A percentile compares a stretch with the other conserved stretches of the same genome.
phyloP scores from a whole-genome alignment of 1,140 invertebrate species.

The Diorhabda sublineata region DNA sequence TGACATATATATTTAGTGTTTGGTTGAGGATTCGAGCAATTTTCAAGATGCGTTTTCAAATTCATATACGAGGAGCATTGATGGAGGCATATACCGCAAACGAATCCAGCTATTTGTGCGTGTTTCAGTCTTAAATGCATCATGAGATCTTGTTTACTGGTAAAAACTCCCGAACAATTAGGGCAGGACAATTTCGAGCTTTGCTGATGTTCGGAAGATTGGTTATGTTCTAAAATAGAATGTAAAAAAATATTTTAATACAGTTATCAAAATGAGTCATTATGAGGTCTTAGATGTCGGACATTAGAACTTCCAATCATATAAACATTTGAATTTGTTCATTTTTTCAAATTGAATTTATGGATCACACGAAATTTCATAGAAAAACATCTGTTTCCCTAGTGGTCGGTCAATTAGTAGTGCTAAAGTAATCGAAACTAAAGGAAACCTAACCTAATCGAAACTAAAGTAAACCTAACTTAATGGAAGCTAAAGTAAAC shows the following conservation, averaged over 20 bases:
- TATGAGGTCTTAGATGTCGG: too few relatives aligned
- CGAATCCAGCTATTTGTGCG: slow-evolving; percentile 53
- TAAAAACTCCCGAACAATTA: slow-evolving; percentile 38
- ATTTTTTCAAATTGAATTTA: too few relatives aligned
- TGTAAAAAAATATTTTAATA: background rate
- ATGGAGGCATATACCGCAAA: slow-evolving; percentile 57
- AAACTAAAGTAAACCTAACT: too few relatives aligned
- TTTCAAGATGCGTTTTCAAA: slow-evolving; percentile 52
- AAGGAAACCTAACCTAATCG: too few relatives aligned
- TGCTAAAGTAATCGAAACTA: too few relatives aligned
- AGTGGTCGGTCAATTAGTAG: too few relatives aligned
- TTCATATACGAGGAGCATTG: slow-evolving; percentile 52
- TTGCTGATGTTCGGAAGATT: slow-evolving; percentile 47
- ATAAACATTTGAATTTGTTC: too few relatives aligned
- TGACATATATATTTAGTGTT: slow-evolving; percentile 48
- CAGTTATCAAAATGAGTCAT: too few relatives aligned
- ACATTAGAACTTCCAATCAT: too few relatives aligned
- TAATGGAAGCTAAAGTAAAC: too few relatives aligned
- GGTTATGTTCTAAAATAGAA: slow-evolving; percentile 22
- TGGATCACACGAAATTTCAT: too few relatives aligned
- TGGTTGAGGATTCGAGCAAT: slow-evolving; percentile 48
- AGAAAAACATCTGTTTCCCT: too few relatives aligned
- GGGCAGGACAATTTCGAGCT: slow-evolving; percentile 36
- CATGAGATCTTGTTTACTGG: slow-evolving; percentile 52
- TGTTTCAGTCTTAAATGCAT: slow-evolving; percentile 56